A percentile compares a stretch with the other conserved stretches of the same genome.
Conservation (phyloP, 2,113 vertebrate genomes). For the Lampris incognitus region DNA sequence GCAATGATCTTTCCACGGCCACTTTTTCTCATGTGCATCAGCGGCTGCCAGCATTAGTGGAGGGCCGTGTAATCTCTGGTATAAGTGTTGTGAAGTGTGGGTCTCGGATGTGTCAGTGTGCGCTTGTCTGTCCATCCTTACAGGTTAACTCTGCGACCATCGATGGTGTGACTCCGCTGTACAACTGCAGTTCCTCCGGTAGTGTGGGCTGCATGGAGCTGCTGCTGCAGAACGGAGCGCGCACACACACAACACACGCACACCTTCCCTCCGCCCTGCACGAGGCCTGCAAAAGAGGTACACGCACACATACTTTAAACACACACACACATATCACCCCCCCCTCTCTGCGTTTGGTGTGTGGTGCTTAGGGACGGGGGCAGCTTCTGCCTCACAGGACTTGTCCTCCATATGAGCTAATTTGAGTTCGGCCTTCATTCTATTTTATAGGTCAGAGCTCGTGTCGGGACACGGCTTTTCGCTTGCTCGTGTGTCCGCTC, state of each 20-base stretch:
- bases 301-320: neutral
- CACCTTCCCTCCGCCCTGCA: slow-evolving; percentile 92
- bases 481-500: no score
- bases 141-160: slow-evolving; percentile 95
- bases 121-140: neutral
- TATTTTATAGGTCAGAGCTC: no score
- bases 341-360: neutral
- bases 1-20: no score
- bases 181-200: slow-evolving; percentile 90
- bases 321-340: neutral
- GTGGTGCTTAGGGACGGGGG: neutral
- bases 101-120: slow-evolving; percentile 2
- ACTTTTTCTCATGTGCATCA: no score
- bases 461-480: no score
- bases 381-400: neutral
- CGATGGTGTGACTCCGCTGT: slow-evolving; percentile 92
- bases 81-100: neutral
- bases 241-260: slow-evolving; percentile 83
- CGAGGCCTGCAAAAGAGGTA: slow-evolving; percentile 94
- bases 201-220: slow-evolving; percentile 88
- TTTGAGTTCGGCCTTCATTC: no score
- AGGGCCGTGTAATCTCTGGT: no score
- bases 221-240: slow-evolving; percentile 91
- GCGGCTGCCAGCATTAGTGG: no score
- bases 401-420: no score